A percentile compares a stretch with the other conserved stretches of the same genome.
phyloP scores from a whole-genome alignment of 2,797 vertebrate species.

The Malurus leucopterus region DNA sequence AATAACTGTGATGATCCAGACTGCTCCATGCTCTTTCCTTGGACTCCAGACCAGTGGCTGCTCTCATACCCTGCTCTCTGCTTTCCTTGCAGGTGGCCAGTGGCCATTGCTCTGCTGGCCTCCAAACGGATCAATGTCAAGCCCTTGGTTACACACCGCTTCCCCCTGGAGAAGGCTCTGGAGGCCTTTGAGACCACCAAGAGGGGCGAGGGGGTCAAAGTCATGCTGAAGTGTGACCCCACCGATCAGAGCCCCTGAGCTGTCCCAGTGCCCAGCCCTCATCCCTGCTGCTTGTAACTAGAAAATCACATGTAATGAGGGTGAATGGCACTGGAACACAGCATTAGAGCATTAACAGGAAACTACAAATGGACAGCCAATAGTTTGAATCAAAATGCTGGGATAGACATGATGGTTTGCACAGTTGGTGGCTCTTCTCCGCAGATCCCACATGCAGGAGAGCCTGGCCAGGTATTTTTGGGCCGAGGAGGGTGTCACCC shows the following conservation, averaged over 20 bases:
- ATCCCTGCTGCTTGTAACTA: not conserved
- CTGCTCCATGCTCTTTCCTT: not conserved
- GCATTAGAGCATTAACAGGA: not conserved
- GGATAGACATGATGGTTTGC: not conserved
- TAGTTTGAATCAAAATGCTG: not conserved
- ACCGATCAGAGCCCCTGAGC: conserved; percentile 83
- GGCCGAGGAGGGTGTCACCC: not conserved
- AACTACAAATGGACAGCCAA: not conserved
- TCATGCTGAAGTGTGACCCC: conserved; percentile 96
- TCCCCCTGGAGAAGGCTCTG: conserved; percentile 88
- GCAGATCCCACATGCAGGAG: accelerated
- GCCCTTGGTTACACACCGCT: conserved; percentile 92
- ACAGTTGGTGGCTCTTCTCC: not conserved
- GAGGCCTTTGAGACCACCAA: conserved; percentile 90
- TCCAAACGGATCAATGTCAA: conserved; percentile 88
- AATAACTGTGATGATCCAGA: not conserved
- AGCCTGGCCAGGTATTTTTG: not conserved
- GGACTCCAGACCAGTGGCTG: not conserved
- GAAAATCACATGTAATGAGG: not conserved
- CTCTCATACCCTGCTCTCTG: not conserved
- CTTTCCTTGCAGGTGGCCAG: conserved; percentile 85
- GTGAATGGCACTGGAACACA: not conserved
- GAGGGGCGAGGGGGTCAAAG: conserved; percentile 88
- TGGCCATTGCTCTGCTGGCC: conserved; percentile 89
- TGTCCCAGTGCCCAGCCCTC: not conserved